Percentiles rank a stretch among this genome's conserved stretches.
These are phyloP conservation scores for Lathronympha strigana DNA, from an alignment of 2,888 invertebrate genomes.

Conservation along the genomic window DNA sequence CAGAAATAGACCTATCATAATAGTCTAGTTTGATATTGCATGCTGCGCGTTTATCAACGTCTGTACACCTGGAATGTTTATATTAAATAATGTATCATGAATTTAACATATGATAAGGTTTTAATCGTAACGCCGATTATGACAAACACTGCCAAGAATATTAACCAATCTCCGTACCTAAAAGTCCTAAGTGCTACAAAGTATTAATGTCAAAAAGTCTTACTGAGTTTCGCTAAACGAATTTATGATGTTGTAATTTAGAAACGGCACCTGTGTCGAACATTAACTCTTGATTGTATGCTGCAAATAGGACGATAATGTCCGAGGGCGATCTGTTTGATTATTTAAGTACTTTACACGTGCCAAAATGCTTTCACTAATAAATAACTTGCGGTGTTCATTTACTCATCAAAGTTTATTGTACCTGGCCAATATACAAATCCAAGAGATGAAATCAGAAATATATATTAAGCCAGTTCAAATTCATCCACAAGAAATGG, in stretches of 20 bases:
- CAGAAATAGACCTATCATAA: conserved; percentile 38
- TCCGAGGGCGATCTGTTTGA: conserved; percentile 52
- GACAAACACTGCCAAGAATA: conserved; percentile 35
- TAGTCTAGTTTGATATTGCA: conserved; percentile 18
- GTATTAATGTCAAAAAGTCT: not conserved
- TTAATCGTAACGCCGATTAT: conserved; percentile 26
- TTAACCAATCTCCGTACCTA: not conserved
- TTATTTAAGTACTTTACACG: conserved; percentile 67
- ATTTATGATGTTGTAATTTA: conserved; percentile 23
- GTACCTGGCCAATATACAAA: not conserved
- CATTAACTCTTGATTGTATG: conserved; percentile 36
- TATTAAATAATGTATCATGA: conserved; percentile 19
- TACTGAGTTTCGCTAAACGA: not conserved
- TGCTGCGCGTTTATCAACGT: conserved; percentile 18
- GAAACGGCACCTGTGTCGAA: conserved; percentile 30
- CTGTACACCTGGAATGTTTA: conserved; percentile 29
- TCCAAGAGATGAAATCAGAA: not conserved
- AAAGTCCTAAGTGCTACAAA: not conserved
- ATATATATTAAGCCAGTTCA: not conserved
- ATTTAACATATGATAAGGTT: conserved; percentile 26
- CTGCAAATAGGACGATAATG: conserved; percentile 55
- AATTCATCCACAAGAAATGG: not conserved
- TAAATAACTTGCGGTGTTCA: conserved; percentile 49
- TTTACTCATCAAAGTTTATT: conserved; percentile 9
- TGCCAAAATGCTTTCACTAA: conserved; percentile 77